phyloP scores from a whole-genome alignment of 2,888 invertebrate genomes.

The Dryocosmus kuriphilus region DNA sequence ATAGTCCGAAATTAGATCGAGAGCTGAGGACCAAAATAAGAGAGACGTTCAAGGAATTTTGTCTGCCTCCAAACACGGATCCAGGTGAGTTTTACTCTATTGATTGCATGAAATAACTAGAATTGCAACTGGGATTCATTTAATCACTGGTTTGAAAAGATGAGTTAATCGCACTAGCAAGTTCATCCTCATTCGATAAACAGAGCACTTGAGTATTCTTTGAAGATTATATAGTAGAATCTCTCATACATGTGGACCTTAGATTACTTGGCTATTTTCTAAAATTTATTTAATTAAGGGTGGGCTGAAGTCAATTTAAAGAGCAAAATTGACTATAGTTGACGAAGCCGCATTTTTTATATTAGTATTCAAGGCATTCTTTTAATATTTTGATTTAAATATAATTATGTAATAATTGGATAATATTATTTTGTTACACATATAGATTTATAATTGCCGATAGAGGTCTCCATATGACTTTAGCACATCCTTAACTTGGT shows the following conservation, averaged over 20 bases:
- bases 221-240: not conserved
- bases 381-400: too few species aligned
- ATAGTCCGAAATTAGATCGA: constrained; percentile 91
- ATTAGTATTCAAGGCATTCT: too few species aligned
- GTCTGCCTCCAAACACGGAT: constrained; percentile 80
- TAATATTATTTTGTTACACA: not conserved
- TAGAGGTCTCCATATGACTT: not conserved
- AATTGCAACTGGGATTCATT: constrained; percentile 4
- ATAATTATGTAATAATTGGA: too few species aligned
- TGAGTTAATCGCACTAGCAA: not conserved
- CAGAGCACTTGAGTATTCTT: not conserved
- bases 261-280: constrained; percentile 1
- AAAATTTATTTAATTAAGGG: constrained; percentile 13
- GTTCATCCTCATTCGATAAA: not conserved
- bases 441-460: not conserved
- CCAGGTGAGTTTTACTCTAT: constrained; percentile 75
- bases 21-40: constrained; percentile 91
- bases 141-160: not conserved
- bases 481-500: not conserved
- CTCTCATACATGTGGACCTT: not conserved
- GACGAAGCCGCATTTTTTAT: too few species aligned
- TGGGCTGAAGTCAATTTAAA: not conserved
- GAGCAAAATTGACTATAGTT: too few species aligned
- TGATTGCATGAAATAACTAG: constrained; percentile 43
- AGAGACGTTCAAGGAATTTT: constrained; percentile 95